A percentile compares a stretch with the other conserved stretches of the same genome.
phyloP scores from a whole-genome alignment of 2,113 vertebrate species.

The Ammodytes dubius region DNA sequence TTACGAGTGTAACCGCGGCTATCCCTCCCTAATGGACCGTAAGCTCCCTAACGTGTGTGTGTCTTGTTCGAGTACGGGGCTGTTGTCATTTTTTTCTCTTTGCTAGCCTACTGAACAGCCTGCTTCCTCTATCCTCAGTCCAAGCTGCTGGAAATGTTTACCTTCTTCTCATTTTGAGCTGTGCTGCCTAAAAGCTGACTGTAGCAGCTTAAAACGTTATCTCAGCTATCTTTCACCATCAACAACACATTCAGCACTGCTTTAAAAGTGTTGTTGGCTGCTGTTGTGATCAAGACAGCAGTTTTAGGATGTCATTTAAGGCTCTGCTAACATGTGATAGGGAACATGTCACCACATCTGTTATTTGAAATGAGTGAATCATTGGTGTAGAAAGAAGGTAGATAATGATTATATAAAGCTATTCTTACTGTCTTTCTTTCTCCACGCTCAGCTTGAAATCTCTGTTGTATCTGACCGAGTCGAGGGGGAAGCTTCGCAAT shows the following conservation, averaged over 20 bases:
- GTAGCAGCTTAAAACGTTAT: background rate
- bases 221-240: background rate
- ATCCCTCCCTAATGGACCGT: background rate
- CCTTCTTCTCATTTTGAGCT: slow-evolving; percentile 61
- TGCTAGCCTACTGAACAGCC: slow-evolving; percentile 65
- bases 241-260: background rate
- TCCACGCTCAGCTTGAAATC: background rate
- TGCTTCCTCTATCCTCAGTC: slow-evolving; percentile 69
- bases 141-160: slow-evolving; percentile 72
- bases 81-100: slow-evolving; percentile 40
- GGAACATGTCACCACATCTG: background rate
- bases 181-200: slow-evolving; percentile 51
- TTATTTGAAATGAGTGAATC: background rate
- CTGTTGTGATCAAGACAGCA: background rate
- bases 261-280: background rate
- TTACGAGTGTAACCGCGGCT: background rate
- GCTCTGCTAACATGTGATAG: background rate
- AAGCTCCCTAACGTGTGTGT: slow-evolving; percentile 17
- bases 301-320: background rate
- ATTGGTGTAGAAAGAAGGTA: background rate
- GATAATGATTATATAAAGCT: background rate
- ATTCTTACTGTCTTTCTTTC: slow-evolving; percentile 14
- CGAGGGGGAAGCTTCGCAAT: slow-evolving; percentile 26
- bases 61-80: background rate
- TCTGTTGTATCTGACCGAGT: slow-evolving; percentile 36